Evolutionary conservation across 2,888 invertebrate species (phyloP), one percentile per base, ranked within the genome.

Genomic region (Apotomis turbidana): DNA sequence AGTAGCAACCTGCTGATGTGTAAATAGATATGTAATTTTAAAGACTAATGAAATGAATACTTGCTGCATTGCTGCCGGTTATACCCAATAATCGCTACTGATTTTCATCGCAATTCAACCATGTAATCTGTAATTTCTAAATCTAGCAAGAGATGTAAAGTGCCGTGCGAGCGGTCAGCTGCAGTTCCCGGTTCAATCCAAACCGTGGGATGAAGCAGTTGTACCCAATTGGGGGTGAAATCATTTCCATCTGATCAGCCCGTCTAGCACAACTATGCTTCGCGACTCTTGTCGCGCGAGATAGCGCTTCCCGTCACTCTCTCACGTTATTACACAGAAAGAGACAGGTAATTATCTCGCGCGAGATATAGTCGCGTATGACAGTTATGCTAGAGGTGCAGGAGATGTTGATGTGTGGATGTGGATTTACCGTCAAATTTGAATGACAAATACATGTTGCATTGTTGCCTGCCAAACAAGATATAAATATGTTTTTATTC

Each of bases 221-320:
- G 80, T 54, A 51, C 74, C 74, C 74, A 76, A 76, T 80, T 76
- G 74, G 76, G 81, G 80, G 75, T 78, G 76, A 78, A 79, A 77
- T 77, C 71, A 76, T 73, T 59, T 69, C 69, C 74, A 64, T 60
- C 71, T 70, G 76, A 77, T 76, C 75, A n/a, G n/a, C n/a, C 15
- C 15, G 15, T 15, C 15, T 15, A 15, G 1, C 15, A 15, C 15
- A 15, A 15, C 15, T 15, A 15, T 15, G 15, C 15, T 15, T 15
- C 15, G 15, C 15, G 15, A 15, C 15, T 15, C 15, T 15, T 15
- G 15, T 15, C 15, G 15, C 15, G 15, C 15, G 15, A 15, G 0
- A 15, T 15, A 15, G 15, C 15, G 15, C 15, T 15, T 0, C 15
- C 15, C 15, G 15, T 15, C 15, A 15, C 15, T 15, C 15, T 15